phyloP scores from a whole-genome alignment of 2,113 vertebrate species.

The Gadus macrocephalus region DNA sequence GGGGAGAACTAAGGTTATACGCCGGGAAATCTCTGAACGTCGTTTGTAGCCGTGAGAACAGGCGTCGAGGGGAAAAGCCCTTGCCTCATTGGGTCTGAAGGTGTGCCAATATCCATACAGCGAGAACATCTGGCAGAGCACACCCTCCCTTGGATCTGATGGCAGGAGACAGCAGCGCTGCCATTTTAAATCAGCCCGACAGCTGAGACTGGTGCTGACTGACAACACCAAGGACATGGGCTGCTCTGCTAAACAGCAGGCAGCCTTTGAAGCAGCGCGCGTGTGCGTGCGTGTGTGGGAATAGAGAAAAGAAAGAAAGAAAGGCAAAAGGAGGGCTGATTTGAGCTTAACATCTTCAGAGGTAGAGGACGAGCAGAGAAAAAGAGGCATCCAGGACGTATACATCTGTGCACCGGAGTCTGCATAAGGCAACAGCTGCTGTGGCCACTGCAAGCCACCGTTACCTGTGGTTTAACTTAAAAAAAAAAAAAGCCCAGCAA shows the following conservation, averaged over 20 bases:
- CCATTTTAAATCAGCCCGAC: constrained; percentile 60
- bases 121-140: constrained; percentile 39
- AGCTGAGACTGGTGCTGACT: constrained; percentile 53
- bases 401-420: constrained; percentile 3
- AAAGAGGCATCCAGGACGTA: constrained; percentile 23
- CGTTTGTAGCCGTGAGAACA: neutral
- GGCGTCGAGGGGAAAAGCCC: neutral
- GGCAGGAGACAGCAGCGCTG: constrained; percentile 38
- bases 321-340: too few relatives aligned
- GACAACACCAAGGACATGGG: constrained; percentile 54
- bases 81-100: neutral
- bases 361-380: constrained; percentile 40
- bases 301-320: neutral
- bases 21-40: too few relatives aligned
- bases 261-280: constrained; percentile 41
- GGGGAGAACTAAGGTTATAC: too few relatives aligned
- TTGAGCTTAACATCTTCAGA: constrained; percentile 35
- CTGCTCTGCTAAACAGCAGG: constrained; percentile 48
- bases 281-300: constrained; percentile 22
- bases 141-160: constrained; percentile 17
- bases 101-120: constrained; percentile 19
- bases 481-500: neutral
- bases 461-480: neutral
- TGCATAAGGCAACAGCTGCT: constrained; percentile 7
- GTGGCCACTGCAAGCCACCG: neutral